Base-by-base conservation (phyloP, 2,113 vertebrate genomes). In the Brienomyrus longianalis region DNA sequence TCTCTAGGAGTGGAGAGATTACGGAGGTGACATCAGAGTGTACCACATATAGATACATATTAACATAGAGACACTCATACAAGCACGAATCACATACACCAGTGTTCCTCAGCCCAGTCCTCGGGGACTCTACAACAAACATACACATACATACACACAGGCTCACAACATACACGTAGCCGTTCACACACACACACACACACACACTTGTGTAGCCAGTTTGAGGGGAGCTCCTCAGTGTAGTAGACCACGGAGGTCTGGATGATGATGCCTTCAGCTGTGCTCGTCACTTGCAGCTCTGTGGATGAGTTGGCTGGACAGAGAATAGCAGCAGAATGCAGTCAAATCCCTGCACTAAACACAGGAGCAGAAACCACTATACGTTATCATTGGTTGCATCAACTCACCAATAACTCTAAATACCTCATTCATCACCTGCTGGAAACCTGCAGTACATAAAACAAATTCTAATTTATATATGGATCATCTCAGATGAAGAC, bases 361-460 rank as follows among this genome's bases (percentile, higher is more conserved):
- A 80, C n/a, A 80, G 17, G 15, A 80, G 74, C 39, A 7, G 35
- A 43, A 19, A 19, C 74, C 13, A 80, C 31, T 43, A 43, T 19
- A 6, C 1, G 15, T 43, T 43, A 21, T 43, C 35, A 80, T 8
- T 2, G 15, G 74, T 39, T 80, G 74, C 2, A 5, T 43, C 35
- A 93, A 93, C 98, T 98, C 95, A 99, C 98, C 98, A 93, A 99
- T 98, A 92, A 95, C 95, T 94, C 95, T 97, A 95, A 98, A 99
- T 66, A 99, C 95, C 96, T 98, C 98, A 89, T 95, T 97, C 97
- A 99, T 97, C 90, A 99, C 95, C 88, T 98, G 96, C 92, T 97
- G 96, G 95, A 98, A 99, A 94, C 97, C 98, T 99, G 95, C 84
- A 89, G 70, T 77, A 74, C n/a, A 89, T 13, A 35, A 91, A 11